These are phyloP conservation scores for Tenthredo livida DNA, from an alignment of 2,888 invertebrate genomes.

Conservation along the genomic window DNA sequence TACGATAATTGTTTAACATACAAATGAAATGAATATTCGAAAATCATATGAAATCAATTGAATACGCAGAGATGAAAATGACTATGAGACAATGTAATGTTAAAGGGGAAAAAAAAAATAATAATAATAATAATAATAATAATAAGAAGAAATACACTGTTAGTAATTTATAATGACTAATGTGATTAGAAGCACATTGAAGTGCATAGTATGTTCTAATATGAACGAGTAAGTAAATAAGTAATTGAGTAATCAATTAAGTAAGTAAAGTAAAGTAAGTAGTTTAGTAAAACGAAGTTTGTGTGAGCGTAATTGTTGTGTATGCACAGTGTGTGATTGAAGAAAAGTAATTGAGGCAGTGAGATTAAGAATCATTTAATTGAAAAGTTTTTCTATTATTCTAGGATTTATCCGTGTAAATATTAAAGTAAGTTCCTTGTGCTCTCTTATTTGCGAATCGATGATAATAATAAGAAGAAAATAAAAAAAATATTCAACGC, in stretches of 20 bases:
- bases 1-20: slow-evolving; percentile 5
- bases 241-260: slow-evolving; percentile 46
- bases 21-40: background rate
- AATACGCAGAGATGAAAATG: slow-evolving; percentile 36
- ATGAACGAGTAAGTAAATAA: slow-evolving; percentile 56
- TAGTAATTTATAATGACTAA: slow-evolving; percentile 74
- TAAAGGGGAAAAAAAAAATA: background rate
- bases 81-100: slow-evolving; percentile 49
- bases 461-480: background rate
- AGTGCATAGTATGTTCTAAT: slow-evolving; percentile 58
- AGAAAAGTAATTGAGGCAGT: slow-evolving; percentile 40
- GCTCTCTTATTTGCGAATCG: slow-evolving; percentile 48
- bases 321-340: slow-evolving; percentile 52
- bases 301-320: slow-evolving; percentile 57
- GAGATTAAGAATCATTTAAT: slow-evolving; percentile 37
- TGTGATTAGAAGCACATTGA: slow-evolving; percentile 70
- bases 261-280: slow-evolving; percentile 22
- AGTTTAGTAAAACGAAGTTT: slow-evolving; percentile 52
- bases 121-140: too few relatives aligned
- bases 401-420: slow-evolving; percentile 41
- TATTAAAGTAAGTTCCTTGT: slow-evolving; percentile 50
- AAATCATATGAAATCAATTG: background rate
- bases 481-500: background rate
- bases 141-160: slow-evolving; percentile 44
- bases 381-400: slow-evolving; percentile 13